These are phyloP conservation scores for Periplaneta americana DNA, from an alignment of 1,140 invertebrate genomes.

Conservation along the genomic window DNA sequence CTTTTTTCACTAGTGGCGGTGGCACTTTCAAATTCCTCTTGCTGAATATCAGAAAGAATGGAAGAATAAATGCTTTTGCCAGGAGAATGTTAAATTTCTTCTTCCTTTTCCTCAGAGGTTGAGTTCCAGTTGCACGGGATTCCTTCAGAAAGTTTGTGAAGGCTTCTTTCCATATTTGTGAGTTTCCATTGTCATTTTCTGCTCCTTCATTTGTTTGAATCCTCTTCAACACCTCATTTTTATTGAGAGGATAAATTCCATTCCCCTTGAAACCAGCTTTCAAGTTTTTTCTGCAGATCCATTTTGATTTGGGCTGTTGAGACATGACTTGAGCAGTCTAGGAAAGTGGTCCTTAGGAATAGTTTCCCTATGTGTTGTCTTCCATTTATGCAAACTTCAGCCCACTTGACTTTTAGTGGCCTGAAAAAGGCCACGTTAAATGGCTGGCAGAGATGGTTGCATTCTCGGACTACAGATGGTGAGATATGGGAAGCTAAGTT, in stretches of 20 bases:
- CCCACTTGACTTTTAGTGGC: slow-evolving; percentile 35
- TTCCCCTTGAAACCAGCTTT: neutral
- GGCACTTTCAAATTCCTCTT: too few relatives aligned
- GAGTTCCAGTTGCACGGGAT: too few relatives aligned
- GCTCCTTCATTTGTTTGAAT: too few relatives aligned
- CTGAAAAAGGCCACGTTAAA: slow-evolving; percentile 37
- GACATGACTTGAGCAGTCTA: neutral
- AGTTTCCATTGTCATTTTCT: too few relatives aligned
- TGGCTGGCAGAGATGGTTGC: slow-evolving; percentile 35
- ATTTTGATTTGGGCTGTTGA: neutral
- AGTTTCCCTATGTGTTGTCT: slow-evolving; percentile 34
- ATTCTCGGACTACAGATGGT: slow-evolving; percentile 29
- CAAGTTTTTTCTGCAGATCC: neutral
- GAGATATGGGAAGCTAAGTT: slow-evolving; percentile 37
- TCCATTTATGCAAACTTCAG: slow-evolving; percentile 29
- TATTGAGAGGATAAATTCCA: neutral
- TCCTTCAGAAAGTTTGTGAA: too few relatives aligned
- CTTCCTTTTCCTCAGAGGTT: too few relatives aligned
- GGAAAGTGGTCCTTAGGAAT: slow-evolving; percentile 42
- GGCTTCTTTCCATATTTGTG: too few relatives aligned
- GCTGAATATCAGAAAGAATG: too few relatives aligned
- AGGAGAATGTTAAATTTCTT: too few relatives aligned
- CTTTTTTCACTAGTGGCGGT: too few relatives aligned
- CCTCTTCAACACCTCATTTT: neutral
- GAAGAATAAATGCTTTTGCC: too few relatives aligned